Evolutionary conservation across 2,888 invertebrate species (phyloP).

Genomic region (Protodeltote pygarga): DNA sequence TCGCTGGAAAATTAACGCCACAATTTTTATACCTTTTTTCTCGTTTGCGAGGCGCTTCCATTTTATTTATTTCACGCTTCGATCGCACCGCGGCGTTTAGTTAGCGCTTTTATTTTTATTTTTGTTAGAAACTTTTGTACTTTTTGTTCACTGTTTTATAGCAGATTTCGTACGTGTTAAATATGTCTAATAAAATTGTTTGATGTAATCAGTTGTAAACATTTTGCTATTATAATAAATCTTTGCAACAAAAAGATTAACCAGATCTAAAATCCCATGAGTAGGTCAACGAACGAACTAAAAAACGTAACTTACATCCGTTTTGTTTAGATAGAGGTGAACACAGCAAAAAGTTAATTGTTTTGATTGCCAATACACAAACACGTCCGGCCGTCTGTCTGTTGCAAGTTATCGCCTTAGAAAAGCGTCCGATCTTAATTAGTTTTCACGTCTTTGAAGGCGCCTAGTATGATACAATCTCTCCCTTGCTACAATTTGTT

Average conservation of each 20-base stretch:
- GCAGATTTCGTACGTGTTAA: conserved; percentile 29
- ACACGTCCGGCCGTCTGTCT: conserved; percentile 78
- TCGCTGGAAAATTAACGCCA: conserved; percentile 85
- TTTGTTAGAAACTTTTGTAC: conserved; percentile 68
- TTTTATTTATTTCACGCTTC: conserved; percentile 84
- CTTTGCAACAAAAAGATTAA: conserved; percentile 5
- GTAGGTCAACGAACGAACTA: conserved; percentile 58
- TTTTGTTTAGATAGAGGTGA: conserved; percentile 74
- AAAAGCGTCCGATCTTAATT: conserved; percentile 86
- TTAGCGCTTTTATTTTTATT: conserved; percentile 69
- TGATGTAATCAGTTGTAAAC: conserved; percentile 3
- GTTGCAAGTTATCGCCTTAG: conserved; percentile 82
- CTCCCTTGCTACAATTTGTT: conserved; percentile 85
- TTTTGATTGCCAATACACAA: conserved; percentile 85
- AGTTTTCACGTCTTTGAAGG: conserved; percentile 86
- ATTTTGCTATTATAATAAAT: conserved; percentile 9
- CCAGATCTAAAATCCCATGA: conserved; percentile 51
- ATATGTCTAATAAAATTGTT: conserved; percentile 15
- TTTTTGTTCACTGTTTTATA: conserved; percentile 52
- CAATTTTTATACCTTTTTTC: conserved; percentile 77
- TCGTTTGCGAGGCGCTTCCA: conserved; percentile 75
- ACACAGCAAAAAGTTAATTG: conserved; percentile 84
- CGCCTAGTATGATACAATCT: conserved; percentile 84
- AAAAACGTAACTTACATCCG: conserved; percentile 55
- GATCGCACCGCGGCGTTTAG: conserved; percentile 77